Base-by-base conservation (phyloP, 2,888 invertebrate genomes). In the Escarpia spicata region DNA sequence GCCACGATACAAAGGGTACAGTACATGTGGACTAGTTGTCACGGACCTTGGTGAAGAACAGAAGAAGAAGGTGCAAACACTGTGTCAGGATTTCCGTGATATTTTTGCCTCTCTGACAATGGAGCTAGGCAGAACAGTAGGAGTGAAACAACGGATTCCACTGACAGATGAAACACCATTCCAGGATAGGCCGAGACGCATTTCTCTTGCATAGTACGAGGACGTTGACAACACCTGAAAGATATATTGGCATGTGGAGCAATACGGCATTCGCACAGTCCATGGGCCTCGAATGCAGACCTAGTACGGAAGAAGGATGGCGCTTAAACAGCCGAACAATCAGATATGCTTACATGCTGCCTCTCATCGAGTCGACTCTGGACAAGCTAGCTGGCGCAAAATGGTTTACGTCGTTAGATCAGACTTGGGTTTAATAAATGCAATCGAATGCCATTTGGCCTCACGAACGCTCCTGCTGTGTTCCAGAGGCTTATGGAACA, bases 131-230 rank as follows among this genome's bases (percentile, higher is more conserved):
- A 91, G 15, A 43, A 37, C 8, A 15, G 44, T 43, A 6, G 91
- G 43, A 43, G 44, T 91, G 15, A 91, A 91, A n/a, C 37, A 91
- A 15, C 37, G 6, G 43, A 91, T 91, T 26, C 43, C 19, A 91
- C 43, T 91, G 91, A 43, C 91, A 26, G 91, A 91, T 91, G 37
- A 91, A 31, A 44, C 26, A 44, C 91, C 91, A 43, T 91, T 91
- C 9, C 43, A 90, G 90, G 90, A 91, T 8, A 91, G 91, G 37
- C 91, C 37, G 8, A 31, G 90, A 37, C 90, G 10, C 43, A 8
- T 31, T 19, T 31, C 91, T 19, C 91, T 31, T 43, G 44, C 43
- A 26, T 8, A 37, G 91, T 91, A 31, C 91, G 91, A 43, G 15
- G 43, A 91, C 37, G 3, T 37, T 4, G 44, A 91, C 91, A 91